Percentiles rank a stretch among this genome's conserved stretches.
phyloP scores from a whole-genome alignment of 2,113 vertebrate species.

The Amphiprion ocellaris region DNA sequence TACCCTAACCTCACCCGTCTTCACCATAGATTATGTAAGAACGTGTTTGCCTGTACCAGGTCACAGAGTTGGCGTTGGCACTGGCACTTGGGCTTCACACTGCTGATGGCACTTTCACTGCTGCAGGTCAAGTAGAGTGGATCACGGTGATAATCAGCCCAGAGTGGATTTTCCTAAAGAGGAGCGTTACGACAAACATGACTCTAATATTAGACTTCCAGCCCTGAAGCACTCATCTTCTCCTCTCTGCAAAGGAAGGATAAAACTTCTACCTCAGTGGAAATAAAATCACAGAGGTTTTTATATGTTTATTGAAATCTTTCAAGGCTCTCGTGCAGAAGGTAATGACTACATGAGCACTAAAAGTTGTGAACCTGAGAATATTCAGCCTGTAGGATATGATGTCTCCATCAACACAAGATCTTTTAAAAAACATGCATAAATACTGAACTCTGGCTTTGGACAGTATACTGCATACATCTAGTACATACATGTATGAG shows the following conservation, averaged over 20 bases:
- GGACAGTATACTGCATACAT: no score
- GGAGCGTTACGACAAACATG: constrained; percentile 39
- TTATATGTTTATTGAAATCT: background rate
- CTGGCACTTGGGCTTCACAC: background rate
- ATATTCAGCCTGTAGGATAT: background rate
- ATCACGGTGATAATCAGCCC: constrained; percentile 72
- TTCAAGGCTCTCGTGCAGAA: no score
- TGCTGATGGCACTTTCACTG: constrained; percentile 43
- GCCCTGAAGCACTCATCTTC: constrained; percentile 8
- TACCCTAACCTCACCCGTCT: background rate
- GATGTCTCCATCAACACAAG: background rate
- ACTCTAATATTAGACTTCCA: constrained; percentile 65
- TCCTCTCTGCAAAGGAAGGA: constrained; percentile 16
- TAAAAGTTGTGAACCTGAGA: background rate
- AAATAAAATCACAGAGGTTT: background rate
- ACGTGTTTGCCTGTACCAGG: background rate
- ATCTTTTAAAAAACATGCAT: background rate
- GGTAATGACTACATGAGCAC: no score
- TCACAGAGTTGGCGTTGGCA: constrained; percentile 35
- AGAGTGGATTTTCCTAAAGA: constrained; percentile 73
- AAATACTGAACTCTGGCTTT: no score
- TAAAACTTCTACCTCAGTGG: constrained; percentile 3
- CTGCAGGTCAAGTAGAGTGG: constrained; percentile 52
- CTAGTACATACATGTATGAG: no score
- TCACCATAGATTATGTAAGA: constrained; percentile 27